phyloP scores from a whole-genome alignment of 2,888 invertebrate genomes.

The Bedellia somnulentella region DNA sequence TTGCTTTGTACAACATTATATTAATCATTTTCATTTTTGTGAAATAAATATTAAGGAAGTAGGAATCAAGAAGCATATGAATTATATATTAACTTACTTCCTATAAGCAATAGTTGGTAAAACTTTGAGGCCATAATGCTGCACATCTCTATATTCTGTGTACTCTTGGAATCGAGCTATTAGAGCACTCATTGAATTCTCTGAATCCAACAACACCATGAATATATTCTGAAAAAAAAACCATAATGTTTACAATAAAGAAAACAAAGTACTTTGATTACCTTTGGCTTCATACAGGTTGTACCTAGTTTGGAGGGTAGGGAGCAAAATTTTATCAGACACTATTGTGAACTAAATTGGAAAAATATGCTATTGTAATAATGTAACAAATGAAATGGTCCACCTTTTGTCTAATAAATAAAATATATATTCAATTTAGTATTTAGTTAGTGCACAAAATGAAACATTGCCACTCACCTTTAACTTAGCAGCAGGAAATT shows the following conservation, averaged over 20 bases:
- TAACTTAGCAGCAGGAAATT: conserved; percentile 68
- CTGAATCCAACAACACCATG: conserved; percentile 64
- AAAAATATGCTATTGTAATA: too few species aligned
- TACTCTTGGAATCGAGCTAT: conserved; percentile 76
- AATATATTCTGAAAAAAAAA: conserved; percentile 59
- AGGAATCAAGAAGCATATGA: too few species aligned
- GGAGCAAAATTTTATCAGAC: too few species aligned
- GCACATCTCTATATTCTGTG: conserved; percentile 72
- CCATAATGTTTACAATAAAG: not conserved
- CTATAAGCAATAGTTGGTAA: conserved; percentile 34
- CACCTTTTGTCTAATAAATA: too few species aligned
- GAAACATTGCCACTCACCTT: conserved; percentile 36
- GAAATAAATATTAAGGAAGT: too few species aligned
- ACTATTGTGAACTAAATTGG: too few species aligned
- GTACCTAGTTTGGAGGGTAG: too few species aligned
- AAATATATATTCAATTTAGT: too few species aligned
- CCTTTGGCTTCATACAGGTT: too few species aligned
- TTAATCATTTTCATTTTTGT: too few species aligned
- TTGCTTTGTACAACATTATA: not conserved
- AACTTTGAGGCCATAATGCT: conserved; percentile 68
- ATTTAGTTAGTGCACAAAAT: not conserved
- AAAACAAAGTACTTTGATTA: not conserved
- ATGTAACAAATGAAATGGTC: too few species aligned
- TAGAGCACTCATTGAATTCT: conserved; percentile 61
- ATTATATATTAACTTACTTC: conserved; percentile 23